These are phyloP conservation scores for Turdus rufiventris DNA, from an alignment of 2,113 vertebrate species.

Conservation along the genomic window DNA sequence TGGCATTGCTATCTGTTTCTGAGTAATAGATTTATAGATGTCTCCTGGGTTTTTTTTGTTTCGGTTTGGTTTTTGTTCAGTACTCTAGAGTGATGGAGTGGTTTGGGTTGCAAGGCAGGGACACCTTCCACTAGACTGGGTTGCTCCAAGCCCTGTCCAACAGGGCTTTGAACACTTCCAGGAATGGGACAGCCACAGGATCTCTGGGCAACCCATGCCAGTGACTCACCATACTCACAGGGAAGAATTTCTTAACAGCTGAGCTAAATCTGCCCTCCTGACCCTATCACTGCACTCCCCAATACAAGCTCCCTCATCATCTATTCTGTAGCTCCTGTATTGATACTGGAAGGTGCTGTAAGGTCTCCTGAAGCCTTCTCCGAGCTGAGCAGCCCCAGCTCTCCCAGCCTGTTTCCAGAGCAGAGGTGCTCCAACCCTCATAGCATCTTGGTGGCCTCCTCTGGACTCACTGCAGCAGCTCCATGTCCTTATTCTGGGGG, in stretches of 20 bases:
- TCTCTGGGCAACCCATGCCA: neutral
- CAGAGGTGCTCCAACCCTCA: neutral
- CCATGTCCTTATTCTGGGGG: neutral
- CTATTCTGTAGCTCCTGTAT: neutral
- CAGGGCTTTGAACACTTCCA: neutral
- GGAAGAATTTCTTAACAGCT: neutral
- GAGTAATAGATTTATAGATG: neutral
- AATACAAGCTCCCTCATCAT: neutral
- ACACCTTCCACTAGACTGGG: neutral
- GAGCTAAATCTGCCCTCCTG: neutral
- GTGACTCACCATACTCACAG: neutral
- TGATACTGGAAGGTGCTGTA: neutral
- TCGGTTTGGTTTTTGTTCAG: neutral
- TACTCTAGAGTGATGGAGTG: neutral
- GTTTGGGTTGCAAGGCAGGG: neutral
- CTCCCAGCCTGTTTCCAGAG: neutral
- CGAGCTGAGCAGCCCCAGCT: neutral
- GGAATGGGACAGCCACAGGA: neutral
- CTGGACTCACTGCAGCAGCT: neutral
- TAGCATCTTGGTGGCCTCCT: neutral
- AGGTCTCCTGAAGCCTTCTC: neutral
- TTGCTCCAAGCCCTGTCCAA: neutral
- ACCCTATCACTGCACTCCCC: fast-evolving
- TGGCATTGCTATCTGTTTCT: neutral
- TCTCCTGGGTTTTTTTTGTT: neutral